Evolutionary conservation across 1,140 invertebrate species (phyloP).

Genomic region (Scaptodrosophila lebanonensis): DNA sequence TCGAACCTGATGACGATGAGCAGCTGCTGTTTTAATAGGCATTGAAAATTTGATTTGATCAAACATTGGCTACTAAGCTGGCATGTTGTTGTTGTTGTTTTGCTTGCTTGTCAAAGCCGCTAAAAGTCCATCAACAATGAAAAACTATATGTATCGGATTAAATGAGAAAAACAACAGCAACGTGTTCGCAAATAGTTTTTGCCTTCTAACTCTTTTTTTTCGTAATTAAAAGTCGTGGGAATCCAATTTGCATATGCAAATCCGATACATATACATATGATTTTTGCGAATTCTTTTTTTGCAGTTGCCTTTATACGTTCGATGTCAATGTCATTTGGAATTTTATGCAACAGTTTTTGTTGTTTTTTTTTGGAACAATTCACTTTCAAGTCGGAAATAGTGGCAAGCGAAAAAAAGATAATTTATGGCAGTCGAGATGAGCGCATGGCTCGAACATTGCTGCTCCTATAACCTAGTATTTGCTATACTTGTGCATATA

Average conservation of each 20-base stretch:
- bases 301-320: too few species aligned
- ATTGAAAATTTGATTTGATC: slow-evolving; percentile 24
- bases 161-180: too few species aligned
- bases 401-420: background rate
- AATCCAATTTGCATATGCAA: slow-evolving; percentile 68
- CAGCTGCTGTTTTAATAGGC: slow-evolving; percentile 13
- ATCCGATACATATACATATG: slow-evolving; percentile 24
- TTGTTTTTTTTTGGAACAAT: too few species aligned
- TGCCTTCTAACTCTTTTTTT: slow-evolving; percentile 15
- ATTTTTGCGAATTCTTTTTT: slow-evolving; percentile 1
- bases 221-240: slow-evolving; percentile 66
- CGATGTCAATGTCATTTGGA: too few species aligned
- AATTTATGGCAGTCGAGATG: too few species aligned
- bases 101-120: slow-evolving; percentile 1
- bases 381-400: background rate
- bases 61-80: slow-evolving; percentile 15
- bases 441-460: too few species aligned
- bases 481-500: too few species aligned
- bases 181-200: slow-evolving; percentile 10
- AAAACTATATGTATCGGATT: slow-evolving; percentile 51
- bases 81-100: slow-evolving; percentile 14
- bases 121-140: slow-evolving; percentile 22
- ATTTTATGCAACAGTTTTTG: too few species aligned
- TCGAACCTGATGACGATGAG: background rate
- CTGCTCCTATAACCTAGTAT: too few species aligned